A percentile compares a stretch with the other conserved stretches of the same genome.
phyloP scores from a whole-genome alignment of 1,140 invertebrate species.

The Cyrtorhinus lividipennis region DNA sequence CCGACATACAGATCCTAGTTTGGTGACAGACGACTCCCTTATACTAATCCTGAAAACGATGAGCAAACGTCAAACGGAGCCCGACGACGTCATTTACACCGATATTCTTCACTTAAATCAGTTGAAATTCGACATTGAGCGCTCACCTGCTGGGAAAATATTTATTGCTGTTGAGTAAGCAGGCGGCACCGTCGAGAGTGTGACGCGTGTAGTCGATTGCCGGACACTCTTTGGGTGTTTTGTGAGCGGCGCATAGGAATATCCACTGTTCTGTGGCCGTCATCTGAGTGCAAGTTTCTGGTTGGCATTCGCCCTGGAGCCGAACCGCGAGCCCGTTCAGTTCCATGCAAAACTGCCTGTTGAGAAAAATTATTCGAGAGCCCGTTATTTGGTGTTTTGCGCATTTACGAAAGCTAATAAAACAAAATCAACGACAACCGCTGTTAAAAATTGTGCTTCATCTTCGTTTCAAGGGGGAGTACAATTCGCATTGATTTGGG shows the following conservation, averaged over 20 bases:
- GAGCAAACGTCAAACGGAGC: slow-evolving; percentile 24
- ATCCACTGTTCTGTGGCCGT: slow-evolving; percentile 99
- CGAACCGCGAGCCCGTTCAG: slow-evolving; percentile 91
- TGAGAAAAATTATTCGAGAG: slow-evolving; percentile 28
- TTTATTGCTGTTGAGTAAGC: slow-evolving; percentile 97
- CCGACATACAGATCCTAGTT: slow-evolving; percentile 94
- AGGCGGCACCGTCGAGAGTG: slow-evolving; percentile 97
- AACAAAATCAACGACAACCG: neutral
- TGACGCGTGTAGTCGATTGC: slow-evolving; percentile 99
- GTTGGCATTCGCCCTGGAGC: slow-evolving; percentile 87
- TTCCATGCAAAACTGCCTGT: slow-evolving; percentile 96
- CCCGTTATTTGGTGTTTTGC: no score
- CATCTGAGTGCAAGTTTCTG: slow-evolving; percentile 96
- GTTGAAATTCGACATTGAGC: no score
- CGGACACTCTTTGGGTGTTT: slow-evolving; percentile 99
- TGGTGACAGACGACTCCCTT: slow-evolving; percentile 95
- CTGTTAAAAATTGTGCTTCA: no score
- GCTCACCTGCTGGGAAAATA: slow-evolving; percentile 95
- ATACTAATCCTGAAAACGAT: slow-evolving; percentile 91
- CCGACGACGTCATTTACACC: neutral
- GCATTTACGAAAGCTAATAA: no score
- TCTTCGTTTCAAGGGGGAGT: no score
- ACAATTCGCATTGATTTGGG: no score
- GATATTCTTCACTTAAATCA: no score
- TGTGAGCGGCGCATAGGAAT: slow-evolving; percentile 98